A percentile compares a stretch with the other conserved stretches of the same genome.
phyloP scores from a whole-genome alignment of 2,797 vertebrate genomes.

The Microtus agrestis region DNA sequence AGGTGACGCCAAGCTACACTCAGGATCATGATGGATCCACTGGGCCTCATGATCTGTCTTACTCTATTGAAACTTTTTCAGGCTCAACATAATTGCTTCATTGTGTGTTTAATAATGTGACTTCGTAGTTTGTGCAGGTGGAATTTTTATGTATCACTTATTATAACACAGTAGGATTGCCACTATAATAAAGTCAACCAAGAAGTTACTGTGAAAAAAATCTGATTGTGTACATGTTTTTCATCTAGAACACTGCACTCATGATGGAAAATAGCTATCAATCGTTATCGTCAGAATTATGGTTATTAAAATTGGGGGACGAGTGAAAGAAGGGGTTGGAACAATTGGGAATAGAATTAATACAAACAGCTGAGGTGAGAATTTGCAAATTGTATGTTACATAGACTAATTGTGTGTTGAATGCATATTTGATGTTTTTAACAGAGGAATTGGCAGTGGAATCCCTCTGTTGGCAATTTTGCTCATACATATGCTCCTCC shows the following conservation, averaged over 20 bases:
- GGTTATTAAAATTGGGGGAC: background rate
- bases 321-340: background rate
- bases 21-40: background rate
- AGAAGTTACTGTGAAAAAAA: background rate
- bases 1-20: background rate
- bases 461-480: constrained; percentile 58
- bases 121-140: constrained; percentile 20
- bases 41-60: background rate
- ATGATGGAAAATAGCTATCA: background rate
- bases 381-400: constrained; percentile 24
- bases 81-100: background rate
- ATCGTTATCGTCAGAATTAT: constrained; percentile 23
- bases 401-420: constrained; percentile 52
- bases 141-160: background rate
- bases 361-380: constrained; percentile 45
- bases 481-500: constrained; percentile 29
- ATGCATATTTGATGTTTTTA: constrained; percentile 60
- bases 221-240: background rate
- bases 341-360: constrained; percentile 10
- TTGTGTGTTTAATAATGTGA: background rate
- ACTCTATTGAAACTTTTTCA: background rate
- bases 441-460: constrained; percentile 45
- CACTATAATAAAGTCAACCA: background rate
- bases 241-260: background rate
- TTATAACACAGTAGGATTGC: background rate